Evolutionary conservation across 2,797 vertebrate genomes (phyloP).

Genomic region (Graptemys geographica): DNA sequence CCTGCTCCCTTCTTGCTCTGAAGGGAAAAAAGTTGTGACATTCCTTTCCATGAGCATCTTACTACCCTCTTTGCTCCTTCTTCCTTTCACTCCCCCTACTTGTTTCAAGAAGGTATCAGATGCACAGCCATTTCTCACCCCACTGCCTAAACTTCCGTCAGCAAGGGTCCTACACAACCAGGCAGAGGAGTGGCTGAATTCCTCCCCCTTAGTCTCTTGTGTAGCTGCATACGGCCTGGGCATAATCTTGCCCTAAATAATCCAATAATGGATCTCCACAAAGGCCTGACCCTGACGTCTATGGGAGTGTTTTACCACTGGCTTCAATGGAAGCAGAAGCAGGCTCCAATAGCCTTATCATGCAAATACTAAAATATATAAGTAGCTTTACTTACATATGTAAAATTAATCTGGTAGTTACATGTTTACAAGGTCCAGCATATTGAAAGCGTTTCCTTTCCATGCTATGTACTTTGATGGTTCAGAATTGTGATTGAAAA

Average conservation of each 20-base stretch:
- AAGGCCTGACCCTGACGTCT: not conserved
- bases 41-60: not conserved
- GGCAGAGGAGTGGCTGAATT: not conserved
- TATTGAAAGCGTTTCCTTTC: not conserved
- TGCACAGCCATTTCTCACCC: not conserved
- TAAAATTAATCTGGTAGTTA: not conserved
- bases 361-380: not conserved
- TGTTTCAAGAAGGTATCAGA: not conserved
- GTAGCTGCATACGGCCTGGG: fast-evolving
- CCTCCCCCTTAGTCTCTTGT: not conserved
- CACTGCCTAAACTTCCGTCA: fast-evolving
- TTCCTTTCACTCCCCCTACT: not conserved
- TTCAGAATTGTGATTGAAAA: not conserved
- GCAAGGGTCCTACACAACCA: not conserved
- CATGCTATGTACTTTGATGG: fast-evolving
- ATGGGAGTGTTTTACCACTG: not conserved
- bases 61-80: not conserved
- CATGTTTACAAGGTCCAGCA: not conserved
- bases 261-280: not conserved
- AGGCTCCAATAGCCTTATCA: not conserved
- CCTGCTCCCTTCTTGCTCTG: not conserved
- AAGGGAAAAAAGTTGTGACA: not conserved
- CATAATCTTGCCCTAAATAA: not conserved
- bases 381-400: not conserved
- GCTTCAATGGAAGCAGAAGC: not conserved